Base-by-base conservation (phyloP, 2,797 vertebrate species). In the Cyprinella venusta region DNA sequence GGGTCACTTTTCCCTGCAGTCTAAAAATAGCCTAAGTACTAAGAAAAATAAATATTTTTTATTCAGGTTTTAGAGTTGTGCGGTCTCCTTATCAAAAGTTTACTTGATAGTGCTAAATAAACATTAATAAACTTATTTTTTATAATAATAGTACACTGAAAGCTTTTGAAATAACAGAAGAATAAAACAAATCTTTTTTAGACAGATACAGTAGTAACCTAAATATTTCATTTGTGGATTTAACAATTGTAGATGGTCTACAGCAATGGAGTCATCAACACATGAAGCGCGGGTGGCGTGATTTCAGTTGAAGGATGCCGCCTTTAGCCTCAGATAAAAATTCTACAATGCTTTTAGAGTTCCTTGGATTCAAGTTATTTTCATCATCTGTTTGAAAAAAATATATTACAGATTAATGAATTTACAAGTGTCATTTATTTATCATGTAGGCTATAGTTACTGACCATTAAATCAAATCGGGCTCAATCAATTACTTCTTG, bases 261-360 rank as follows among this genome's bases (percentile, higher is more conserved):
- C 61, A 63, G 6, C 61, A 63, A 63, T 63, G 61, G 61, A 63
- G 61, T 63, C 61, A 63, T 63, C 61, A 63, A 63, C 13, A 16
- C 26, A 63, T 63, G 61, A 63, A 30, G 61, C 26, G 2, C 61
- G 0, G 61, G 61, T 63, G 61, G 61, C 61, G 61, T 30, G 61
- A 63, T 26, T 63, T 63, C 61, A 63, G 61, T 63, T 63, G 61
- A 63, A 63, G 61, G 61, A 63, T 63, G 61, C 61, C 26, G 61
- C 61, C 61, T 63, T 63, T 30, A 63, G 61, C 61, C 61, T 63
- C 61, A 30, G 61, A 30, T 30, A 63, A 30, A 63, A 63, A 63
- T 63, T 63, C 61, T 63, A 63, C 26, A 63, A 63, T 63, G 30
- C 61, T 63, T 63, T 63, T 63, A 63, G 61, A 63, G 61, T 13